Base-by-base conservation (phyloP, 2,113 vertebrate species). In the Upupa epops region DNA sequence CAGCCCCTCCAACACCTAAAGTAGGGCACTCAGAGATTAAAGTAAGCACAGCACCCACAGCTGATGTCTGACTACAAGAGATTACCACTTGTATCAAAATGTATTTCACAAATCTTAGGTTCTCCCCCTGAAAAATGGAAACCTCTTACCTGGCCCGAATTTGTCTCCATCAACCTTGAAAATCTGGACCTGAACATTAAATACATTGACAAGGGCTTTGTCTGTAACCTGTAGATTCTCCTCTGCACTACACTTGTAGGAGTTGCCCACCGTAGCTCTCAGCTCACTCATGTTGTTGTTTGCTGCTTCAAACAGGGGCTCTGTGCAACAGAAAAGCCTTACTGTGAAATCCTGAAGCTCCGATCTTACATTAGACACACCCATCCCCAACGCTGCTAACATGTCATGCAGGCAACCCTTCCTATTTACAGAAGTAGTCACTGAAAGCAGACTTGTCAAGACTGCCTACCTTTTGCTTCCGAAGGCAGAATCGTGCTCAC, bases 161-260 rank as follows among this genome's bases (percentile, higher is more conserved):
- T 98, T 97, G 92, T 97, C 94, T 54, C 97, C 98, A 2, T 91
- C 96, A 11, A 99, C 80, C 31, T 94, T 97, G 54, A 99, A 99
- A 21, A 98, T 98, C 94, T 99, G 99, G 94, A 99, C 90, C 96
- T 98, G 98, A 84, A 99, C 94, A 46, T 97, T 93, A 96, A 98
- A 99, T 42, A 98, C 82, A 87, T 98, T 98, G 96, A 99, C 87
- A 28, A 98, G 95, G 37, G 98, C 96, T 12, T 86, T 28, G 13
- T 87, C 55, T 0, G 92, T 94, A 92, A 99, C 96, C 2, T 25
- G 64, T 55, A 99, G 92, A 15, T 80, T 98, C 81, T 99, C 98
- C 95, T 99, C 97, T 0, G 97, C 83, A 2, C 83, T 98, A 92
- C 99, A 99, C 97, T 97, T 98, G 96, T 99, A 99, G 1, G 99